Percentiles rank a stretch among this genome's conserved stretches.
Conservation (phyloP, 2,888 invertebrate genomes). For the Hemithea aestivaria region DNA sequence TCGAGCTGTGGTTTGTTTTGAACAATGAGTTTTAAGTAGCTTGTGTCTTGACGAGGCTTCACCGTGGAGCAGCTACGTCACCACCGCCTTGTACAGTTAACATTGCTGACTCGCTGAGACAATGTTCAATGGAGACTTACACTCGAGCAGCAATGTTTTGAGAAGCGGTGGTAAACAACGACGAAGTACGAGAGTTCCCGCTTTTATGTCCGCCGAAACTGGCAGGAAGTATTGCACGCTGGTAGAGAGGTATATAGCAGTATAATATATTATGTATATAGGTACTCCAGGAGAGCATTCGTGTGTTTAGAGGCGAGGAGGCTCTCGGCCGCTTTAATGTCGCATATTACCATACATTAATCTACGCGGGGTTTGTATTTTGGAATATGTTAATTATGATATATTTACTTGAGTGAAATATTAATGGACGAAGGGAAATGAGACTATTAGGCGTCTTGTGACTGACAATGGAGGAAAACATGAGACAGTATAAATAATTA, state of each 20-base stretch:
- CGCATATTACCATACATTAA: too few species aligned
- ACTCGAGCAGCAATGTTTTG: conserved; percentile 31
- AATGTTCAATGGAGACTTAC: conserved; percentile 9
- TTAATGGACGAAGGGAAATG: too few species aligned
- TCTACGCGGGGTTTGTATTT: too few species aligned
- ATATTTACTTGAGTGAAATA: too few species aligned
- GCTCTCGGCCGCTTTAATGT: too few species aligned
- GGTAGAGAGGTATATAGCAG: too few species aligned
- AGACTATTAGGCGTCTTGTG: too few species aligned
- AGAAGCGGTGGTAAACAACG: conserved; percentile 20
- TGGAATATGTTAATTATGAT: too few species aligned
- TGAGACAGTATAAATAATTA: too few species aligned
- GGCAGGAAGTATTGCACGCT: conserved; percentile 9
- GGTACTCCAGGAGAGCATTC: background rate
- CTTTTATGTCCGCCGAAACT: conserved; percentile 13
- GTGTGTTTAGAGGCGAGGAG: too few species aligned
- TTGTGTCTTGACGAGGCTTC: conserved; percentile 36
- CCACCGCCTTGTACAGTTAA: conserved; percentile 16
- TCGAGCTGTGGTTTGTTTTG: conserved; percentile 49
- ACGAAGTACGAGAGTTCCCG: conserved; percentile 17
- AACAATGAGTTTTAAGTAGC: conserved; percentile 44
- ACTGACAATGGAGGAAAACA: too few species aligned
- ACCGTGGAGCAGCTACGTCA: conserved; percentile 22
- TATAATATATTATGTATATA: conserved; percentile 5
- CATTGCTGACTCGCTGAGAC: conserved; percentile 25